Evolutionary conservation across 2,888 invertebrate species (phyloP), one percentile per base, ranked within the genome.

Genomic region (Boloria selene): DNA sequence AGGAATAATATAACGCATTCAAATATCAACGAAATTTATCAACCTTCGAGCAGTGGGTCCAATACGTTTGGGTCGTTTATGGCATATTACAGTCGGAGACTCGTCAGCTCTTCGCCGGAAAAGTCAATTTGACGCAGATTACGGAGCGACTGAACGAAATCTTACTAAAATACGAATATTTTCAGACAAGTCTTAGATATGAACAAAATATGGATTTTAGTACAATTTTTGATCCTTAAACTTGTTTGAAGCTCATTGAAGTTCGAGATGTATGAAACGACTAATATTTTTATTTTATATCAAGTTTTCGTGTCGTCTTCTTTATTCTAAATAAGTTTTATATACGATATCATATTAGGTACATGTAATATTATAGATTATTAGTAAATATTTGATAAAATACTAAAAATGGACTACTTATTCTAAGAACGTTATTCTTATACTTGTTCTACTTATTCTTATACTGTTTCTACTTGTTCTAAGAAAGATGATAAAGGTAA

Each of bases 111-210:
- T 84, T 74, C 79, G 80, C 78, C 84, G 88, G 89, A 86, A 89
- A 89, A 89, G 89, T 90, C 87, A 90, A 90, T 89, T 90, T 88
- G 86, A 85, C 85, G 81, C 81, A 89, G 87, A 90, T 90, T 90
- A 89, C 84, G 85, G 80, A 75, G 78, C 81, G 80, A 79, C 81
- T 82, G 81, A 79, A 77, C 77, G 76, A 80, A 84, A 79, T 83
- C 81, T 84, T 80, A 84, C 84, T 82, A 82, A 81, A 85, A 84
- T 79, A 78, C 80, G 79, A 83, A 83, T 82, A 79, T 81, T 81
- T 82, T 77, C 82, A 78, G 78, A 82, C 75, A 72, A 82, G 75
- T 73, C 73, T 65, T 70, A 77, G 72, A 80, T 83, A 84, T 84
- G 79, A 85, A 85, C 82, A 82, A 69, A 69, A 70, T 70, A 68